Evolutionary conservation across 2,113 vertebrate genomes (phyloP), one percentile per base, ranked within the genome.

Genomic region (Crotophaga sulcirostris): DNA sequence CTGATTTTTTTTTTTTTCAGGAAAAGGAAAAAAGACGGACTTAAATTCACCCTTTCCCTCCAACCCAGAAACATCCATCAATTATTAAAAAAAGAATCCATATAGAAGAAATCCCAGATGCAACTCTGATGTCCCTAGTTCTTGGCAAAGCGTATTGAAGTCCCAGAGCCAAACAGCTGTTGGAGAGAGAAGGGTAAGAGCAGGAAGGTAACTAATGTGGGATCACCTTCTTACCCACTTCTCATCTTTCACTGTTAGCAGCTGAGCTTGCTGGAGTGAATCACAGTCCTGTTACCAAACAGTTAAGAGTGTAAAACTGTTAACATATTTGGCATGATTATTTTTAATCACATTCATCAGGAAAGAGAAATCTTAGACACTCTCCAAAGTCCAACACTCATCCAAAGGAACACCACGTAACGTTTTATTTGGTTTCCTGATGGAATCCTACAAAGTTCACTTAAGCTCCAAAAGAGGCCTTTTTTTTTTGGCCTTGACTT

Each of bases 1-100:
- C 25, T 64, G 28, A 12, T 34, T 49, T 51, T 7, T 0, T 0
- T 36, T 25, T 42, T 47, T 20, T 0, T 1, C 13, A 13, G 10
- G 9, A n/a, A 66, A 67, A 70, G 9, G 7, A 52, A 80, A 59
- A 52, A 84, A 17, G 45, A 55, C 60, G 19, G 16, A 40, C 29
- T 42, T 38, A 70, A 91, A 89, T 7, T 75, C 7, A 1, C 7
- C 8, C 8, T 70, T 14, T 70, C 33, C 23, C 20, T 85, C 33
- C 54, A 72, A 59, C 3, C 21, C 40, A 75, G 34, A 66, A 42
- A 16, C 16, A 91, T 6, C 7, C 7, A 55, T 16, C 23, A 74
- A 54, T n/a, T 73, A 66, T 44, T 55, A 59, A 58, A 51, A 33
- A 20, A 36, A 18, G 16, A 11, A n/a, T 31, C 13, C 3, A 9